Conservation (phyloP, 2,888 invertebrate species). For the Dascillus cervinus region DNA sequence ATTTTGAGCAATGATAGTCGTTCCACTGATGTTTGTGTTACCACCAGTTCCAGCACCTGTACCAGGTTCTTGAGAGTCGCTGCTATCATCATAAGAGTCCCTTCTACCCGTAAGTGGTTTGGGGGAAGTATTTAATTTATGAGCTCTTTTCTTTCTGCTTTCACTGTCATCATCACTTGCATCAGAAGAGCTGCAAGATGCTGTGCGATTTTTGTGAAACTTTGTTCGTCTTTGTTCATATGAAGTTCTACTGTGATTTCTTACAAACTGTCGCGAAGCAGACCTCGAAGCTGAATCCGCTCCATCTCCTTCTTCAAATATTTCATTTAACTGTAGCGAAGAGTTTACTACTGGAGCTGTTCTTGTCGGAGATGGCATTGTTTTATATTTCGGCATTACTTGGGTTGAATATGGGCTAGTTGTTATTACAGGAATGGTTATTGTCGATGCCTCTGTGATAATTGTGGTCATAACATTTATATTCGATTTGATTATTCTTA, state of each 20-base stretch:
- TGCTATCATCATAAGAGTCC: slow-evolving; percentile 79
- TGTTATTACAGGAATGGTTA: slow-evolving; percentile 46
- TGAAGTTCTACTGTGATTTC: slow-evolving; percentile 31
- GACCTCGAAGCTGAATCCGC: slow-evolving; percentile 22
- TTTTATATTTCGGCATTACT: slow-evolving; percentile 46
- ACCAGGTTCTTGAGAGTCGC: slow-evolving; percentile 72
- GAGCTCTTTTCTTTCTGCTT: slow-evolving; percentile 70
- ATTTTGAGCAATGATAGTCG: slow-evolving; percentile 20
- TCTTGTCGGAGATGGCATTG: slow-evolving; percentile 50
- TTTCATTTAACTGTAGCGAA: slow-evolving; percentile 53
- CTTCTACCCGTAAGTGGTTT: slow-evolving; percentile 46
- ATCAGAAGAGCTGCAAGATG: slow-evolving; percentile 91
- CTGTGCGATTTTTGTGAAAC: slow-evolving; percentile 66
- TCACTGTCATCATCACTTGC: slow-evolving; percentile 86
- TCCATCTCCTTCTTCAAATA: slow-evolving; percentile 56
- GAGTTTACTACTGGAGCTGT: slow-evolving; percentile 39
- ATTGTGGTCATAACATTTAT: slow-evolving; percentile 35
- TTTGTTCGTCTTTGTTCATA: slow-evolving; percentile 58
- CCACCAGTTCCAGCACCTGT: slow-evolving; percentile 22
- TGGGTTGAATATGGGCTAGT: slow-evolving; percentile 31
- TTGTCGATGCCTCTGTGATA: slow-evolving; percentile 48
- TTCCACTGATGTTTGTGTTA: slow-evolving; percentile 38
- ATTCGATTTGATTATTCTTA: slow-evolving; percentile 20
- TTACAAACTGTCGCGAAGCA: slow-evolving; percentile 31
- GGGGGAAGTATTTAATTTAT: slow-evolving; percentile 56